Conservation (phyloP, 2,113 vertebrate species). For the Tenebrosternarchus preto region DNA sequence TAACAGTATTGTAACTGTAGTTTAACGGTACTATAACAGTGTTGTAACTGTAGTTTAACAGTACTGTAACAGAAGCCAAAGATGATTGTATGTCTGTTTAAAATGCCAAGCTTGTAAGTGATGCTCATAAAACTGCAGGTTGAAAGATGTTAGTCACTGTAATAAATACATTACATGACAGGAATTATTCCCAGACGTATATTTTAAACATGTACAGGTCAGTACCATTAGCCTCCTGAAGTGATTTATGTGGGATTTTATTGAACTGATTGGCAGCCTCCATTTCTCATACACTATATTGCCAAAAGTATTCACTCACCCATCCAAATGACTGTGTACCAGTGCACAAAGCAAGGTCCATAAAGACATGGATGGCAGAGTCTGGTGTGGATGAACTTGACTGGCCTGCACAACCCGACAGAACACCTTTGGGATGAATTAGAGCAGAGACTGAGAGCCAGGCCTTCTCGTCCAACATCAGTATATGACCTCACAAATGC, state of each 20-base stretch:
- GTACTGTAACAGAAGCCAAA: not conserved
- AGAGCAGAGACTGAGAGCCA: too few species aligned
- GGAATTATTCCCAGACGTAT: not conserved
- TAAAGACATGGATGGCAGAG: too few species aligned
- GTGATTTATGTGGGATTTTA: not conserved
- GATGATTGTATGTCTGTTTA: slow-evolving; percentile 22
- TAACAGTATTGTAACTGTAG: too few species aligned
- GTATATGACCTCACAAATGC: too few species aligned
- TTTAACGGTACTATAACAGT: not conserved
- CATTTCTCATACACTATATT: not conserved
- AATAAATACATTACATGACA: not conserved
- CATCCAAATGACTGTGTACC: too few species aligned
- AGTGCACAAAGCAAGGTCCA: too few species aligned
- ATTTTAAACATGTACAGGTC: slow-evolving; percentile 19
- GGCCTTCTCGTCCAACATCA: too few species aligned
- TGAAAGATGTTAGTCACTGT: not conserved
- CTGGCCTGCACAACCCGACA: too few species aligned
- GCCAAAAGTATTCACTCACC: too few species aligned
- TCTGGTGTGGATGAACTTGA: too few species aligned
- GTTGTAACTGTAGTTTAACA: too few species aligned
- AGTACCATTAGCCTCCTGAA: not conserved
- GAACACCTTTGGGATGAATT: too few species aligned
- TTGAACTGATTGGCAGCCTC: not conserved
- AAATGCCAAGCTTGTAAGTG: slow-evolving; percentile 27
- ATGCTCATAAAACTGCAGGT: slow-evolving; percentile 18